Evolutionary conservation across 2,113 vertebrate genomes (phyloP), one percentile per base, ranked within the genome.

Genomic region (Crotalus viridis): DNA sequence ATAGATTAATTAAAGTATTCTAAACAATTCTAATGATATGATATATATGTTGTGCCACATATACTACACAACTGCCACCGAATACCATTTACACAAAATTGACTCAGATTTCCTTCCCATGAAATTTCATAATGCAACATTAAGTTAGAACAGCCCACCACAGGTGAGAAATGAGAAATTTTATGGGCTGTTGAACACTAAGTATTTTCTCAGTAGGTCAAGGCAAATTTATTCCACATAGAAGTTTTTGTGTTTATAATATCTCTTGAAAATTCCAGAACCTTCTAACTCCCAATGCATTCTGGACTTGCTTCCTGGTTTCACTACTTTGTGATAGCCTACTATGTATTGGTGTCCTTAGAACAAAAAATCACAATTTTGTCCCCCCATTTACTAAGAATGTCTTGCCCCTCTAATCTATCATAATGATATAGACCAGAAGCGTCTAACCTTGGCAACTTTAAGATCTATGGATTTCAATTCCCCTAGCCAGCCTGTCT

Each of bases 151-250:
- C 15, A 94, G 22, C 92, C 90, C 92, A 93, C 91, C 56, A 93
- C 33, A 88, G 95, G 94, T 88, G 88, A 97, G 96, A 97, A 95
- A 69, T 89, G 39, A 95, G 46, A 96, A 88, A 96, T 93, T 96
- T 95, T 95, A 95, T 96, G 89, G 92, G 69, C 69, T 96, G 89
- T 59, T 88, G 1, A 96, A 94, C 88, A 94, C 88, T 90, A 94
- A 89, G 93, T 91, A 94, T 89, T 92, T 95, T 96, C 88, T 95
- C 56, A 85, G 33, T 94, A 89, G 92, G 90, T 69, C 85, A 96
- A 88, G 24, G 90, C 4, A 92, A 93, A 96, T 94, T 81, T 93
- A 94, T 59, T 88, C n/a, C 89, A 52, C 28, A 81, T 74, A 96
- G 92, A 59, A 94, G 89, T 91, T 95, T 94, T 90, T 94, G 57